A percentile compares a stretch with the other conserved stretches of the same genome.
Conservation (phyloP, 2,113 vertebrate species). For the Erinaceus europaeus region DNA sequence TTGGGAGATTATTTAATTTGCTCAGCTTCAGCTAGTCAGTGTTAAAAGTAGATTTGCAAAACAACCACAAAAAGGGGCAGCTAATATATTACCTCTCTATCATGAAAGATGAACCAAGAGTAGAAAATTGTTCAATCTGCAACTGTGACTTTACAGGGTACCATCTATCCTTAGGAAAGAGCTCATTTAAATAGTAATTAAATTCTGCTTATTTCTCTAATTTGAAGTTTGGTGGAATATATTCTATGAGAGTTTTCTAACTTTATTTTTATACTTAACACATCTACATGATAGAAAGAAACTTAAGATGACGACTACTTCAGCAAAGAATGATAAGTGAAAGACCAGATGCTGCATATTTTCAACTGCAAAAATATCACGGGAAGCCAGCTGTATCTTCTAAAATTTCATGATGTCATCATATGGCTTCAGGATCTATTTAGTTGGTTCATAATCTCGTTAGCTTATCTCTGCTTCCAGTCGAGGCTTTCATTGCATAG, state of each 20-base stretch:
- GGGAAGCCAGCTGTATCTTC: conserved; percentile 80
- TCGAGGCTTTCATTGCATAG: conserved; percentile 61
- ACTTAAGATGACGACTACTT: conserved; percentile 54
- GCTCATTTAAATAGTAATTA: conserved; percentile 29
- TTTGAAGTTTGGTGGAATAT: conserved; percentile 51
- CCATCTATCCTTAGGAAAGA: neutral
- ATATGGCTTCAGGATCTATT: conserved; percentile 80
- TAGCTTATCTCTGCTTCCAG: conserved; percentile 58
- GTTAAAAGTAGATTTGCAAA: neutral
- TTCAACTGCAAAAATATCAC: conserved; percentile 79
- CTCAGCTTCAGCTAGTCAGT: neutral
- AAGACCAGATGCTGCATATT: conserved; percentile 80
- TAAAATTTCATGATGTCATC: conserved; percentile 80
- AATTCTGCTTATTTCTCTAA: conserved; percentile 44
- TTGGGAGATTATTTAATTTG: conserved; percentile 21
- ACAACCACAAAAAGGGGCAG: neutral
- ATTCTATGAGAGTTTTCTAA: conserved; percentile 51
- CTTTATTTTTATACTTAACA: conserved; percentile 69
- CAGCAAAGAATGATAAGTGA: conserved; percentile 77
- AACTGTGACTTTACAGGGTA: neutral
- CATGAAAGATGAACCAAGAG: neutral
- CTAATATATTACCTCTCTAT: neutral
- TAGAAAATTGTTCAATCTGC: too few relatives aligned
- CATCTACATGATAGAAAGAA: conserved; percentile 75
- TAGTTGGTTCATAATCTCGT: conserved; percentile 72